Evolutionary conservation across 1,140 invertebrate species (phyloP).

Genomic region (Caerostris darwini): DNA sequence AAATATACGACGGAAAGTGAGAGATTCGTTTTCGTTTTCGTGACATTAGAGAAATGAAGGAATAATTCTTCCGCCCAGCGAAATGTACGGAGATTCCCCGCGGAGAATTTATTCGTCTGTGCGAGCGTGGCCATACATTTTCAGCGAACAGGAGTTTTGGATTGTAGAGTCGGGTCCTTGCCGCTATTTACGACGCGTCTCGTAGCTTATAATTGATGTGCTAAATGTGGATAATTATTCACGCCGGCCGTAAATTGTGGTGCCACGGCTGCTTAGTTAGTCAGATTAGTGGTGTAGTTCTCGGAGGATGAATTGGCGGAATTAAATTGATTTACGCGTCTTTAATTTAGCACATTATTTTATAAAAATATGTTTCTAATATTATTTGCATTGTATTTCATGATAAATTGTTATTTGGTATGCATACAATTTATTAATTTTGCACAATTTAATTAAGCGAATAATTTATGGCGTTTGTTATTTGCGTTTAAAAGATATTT

Average conservation of each 20-base stretch:
- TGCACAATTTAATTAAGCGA: no score
- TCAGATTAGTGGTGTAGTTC: neutral
- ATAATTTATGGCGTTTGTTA: no score
- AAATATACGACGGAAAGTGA: constrained; percentile 48
- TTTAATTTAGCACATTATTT: no score
- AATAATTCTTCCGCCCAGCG: constrained; percentile 59
- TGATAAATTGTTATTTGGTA: no score
- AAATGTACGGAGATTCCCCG: constrained; percentile 35
- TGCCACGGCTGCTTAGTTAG: neutral
- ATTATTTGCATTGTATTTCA: no score
- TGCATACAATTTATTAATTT: no score
- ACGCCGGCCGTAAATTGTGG: neutral
- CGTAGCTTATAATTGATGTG: constrained; percentile 28
- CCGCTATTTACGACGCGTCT: neutral
- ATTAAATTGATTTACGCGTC: no score
- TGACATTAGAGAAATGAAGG: constrained; percentile 68
- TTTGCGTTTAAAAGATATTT: no score
- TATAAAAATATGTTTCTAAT: no score
- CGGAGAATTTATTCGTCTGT: constrained; percentile 45
- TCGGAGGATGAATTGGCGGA: neutral
- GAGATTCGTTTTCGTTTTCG: constrained; percentile 65
- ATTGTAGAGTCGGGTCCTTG: neutral
- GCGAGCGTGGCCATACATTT: constrained; percentile 9
- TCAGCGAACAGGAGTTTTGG: constrained; percentile 21
- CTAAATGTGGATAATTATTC: constrained; percentile 9